These are phyloP conservation scores for Drosophila meridionalis DNA, from an alignment of 2,888 invertebrate genomes.

Conservation along the genomic window DNA sequence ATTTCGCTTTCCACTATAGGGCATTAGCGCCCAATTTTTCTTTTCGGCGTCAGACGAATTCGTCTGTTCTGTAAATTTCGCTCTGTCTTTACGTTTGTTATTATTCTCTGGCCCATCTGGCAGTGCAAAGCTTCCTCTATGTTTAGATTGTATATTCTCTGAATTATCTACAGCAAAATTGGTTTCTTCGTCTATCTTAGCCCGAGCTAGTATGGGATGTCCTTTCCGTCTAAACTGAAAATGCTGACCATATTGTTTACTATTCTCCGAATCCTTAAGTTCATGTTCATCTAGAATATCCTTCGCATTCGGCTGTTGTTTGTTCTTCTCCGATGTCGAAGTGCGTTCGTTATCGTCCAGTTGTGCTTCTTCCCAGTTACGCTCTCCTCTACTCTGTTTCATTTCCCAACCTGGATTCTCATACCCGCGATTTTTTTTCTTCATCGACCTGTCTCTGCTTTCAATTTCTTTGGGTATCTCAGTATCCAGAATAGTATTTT, in stretches of 20 bases:
- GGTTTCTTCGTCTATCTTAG: background rate
- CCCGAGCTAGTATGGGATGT: background rate
- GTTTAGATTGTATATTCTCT: background rate
- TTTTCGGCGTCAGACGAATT: background rate
- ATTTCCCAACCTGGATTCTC: background rate
- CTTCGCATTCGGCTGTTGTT: background rate
- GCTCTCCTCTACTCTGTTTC: background rate
- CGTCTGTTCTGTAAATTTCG: background rate
- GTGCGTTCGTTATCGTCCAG: background rate
- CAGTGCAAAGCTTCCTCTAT: background rate
- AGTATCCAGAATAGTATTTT: conserved; percentile 1
- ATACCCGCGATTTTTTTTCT: background rate
- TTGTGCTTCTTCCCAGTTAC: background rate
- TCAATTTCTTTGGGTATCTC: background rate
- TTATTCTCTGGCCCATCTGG: background rate
- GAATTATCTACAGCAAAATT: background rate
- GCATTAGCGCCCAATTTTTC: background rate
- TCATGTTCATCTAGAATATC: background rate
- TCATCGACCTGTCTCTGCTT: background rate
- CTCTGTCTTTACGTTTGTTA: background rate
- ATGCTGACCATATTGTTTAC: background rate
- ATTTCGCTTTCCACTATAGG: background rate
- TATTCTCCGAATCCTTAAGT: background rate
- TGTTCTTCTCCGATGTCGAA: background rate
- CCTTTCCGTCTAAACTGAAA: background rate